Base-by-base conservation (phyloP, 2,797 vertebrate genomes). In the Phoxinus dragarum region DNA sequence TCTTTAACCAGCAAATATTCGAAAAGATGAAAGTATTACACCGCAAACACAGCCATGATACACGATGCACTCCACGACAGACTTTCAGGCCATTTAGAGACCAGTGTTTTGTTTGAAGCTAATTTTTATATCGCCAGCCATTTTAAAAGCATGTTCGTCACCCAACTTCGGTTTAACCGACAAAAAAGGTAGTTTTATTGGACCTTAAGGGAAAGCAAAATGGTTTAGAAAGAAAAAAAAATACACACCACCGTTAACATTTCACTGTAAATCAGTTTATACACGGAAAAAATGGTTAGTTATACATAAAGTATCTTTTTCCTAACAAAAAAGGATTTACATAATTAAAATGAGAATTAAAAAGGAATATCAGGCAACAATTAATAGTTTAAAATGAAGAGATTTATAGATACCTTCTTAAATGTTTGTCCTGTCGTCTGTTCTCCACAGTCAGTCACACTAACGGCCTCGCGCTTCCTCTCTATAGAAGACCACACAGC, bases 401-500 rank as follows among this genome's bases (percentile, higher is more conserved):
- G 21, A 31, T 42, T 56, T 8, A 54, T 49, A 27, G n/a, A 27
- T 87, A 89, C 89, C 81, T 84, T 88, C 64, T 64, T 66, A 36
- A 40, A 14, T 17, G 47, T 71, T 80, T 21, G 44, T 7, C 36
- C 61, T n/a, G 44, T 64, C 56, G 40, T 44, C 40, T 7, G 23
- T 34, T 80, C 87, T 85, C 71, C 38, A 38, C 72, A 81, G n/a
- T 52, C 76, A 56, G n/a, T 52, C 76, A 47, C 86, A 80, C 86
- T 89, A 71, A 85, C 81, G 85, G 85, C 87, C 84, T 73, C 86
- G 66, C 88, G 85, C 87, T 88, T 89, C 85, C 81, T 89, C 84
- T 36, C 82, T 40, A 44, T 80, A 66, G 42, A 73, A 64, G 34
- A 81, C 56, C 66, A 81, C 87, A 81, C 95, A 96, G 93, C 96